Evolutionary conservation across 2,797 vertebrate species (phyloP).

Genomic region (Tauraco hartlaubi): DNA sequence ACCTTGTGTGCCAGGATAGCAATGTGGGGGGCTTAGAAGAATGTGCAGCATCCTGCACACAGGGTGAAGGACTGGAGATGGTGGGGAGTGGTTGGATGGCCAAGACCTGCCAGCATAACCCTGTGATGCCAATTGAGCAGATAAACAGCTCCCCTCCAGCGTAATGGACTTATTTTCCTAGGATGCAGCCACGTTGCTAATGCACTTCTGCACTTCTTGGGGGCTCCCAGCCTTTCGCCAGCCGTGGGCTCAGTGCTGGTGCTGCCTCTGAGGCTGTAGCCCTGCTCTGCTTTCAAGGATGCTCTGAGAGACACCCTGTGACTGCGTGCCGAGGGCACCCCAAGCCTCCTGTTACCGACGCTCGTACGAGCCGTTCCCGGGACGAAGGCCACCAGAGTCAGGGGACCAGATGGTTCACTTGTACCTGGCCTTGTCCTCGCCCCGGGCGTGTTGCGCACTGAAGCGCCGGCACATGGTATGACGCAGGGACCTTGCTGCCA

Average conservation of each 20-base stretch:
- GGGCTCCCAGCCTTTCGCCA: background rate
- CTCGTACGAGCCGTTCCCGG: background rate
- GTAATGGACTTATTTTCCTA: background rate
- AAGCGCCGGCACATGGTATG: fast-evolving
- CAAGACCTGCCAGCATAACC: background rate
- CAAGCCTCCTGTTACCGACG: fast-evolving
- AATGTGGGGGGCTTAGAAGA: background rate
- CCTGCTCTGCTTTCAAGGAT: background rate
- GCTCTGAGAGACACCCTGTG: background rate
- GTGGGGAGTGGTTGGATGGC: background rate
- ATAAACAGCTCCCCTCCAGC: background rate
- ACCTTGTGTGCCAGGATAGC: background rate
- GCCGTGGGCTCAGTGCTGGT: background rate
- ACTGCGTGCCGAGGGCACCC: fast-evolving
- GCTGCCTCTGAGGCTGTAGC: background rate
- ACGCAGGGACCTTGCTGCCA: fast-evolving
- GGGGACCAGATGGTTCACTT: background rate
- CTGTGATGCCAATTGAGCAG: background rate
- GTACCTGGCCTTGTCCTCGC: conserved; percentile 43
- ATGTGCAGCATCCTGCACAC: fast-evolving
- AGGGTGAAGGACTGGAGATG: background rate
- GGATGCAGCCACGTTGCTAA: background rate
- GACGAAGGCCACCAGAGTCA: background rate
- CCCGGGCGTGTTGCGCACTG: fast-evolving
- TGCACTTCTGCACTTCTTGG: background rate